Evolutionary conservation across 2,113 vertebrate species (phyloP).

Genomic region (Pomatostomus ruficeps): DNA sequence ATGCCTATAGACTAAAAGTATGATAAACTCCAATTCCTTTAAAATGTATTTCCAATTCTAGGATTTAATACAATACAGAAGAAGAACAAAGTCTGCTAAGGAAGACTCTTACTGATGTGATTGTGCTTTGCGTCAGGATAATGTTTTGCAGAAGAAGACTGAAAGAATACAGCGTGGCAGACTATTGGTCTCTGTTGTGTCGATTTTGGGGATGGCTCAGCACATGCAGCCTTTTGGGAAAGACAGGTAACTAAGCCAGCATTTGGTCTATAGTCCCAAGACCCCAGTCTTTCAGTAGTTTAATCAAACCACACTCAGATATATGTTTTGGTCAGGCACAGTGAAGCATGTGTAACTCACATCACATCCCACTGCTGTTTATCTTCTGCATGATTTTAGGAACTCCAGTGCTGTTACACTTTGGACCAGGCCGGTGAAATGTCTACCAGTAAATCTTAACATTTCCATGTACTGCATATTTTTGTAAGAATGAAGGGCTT

Average conservation of each 20-base stretch:
- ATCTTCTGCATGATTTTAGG: neutral
- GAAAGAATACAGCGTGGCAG: neutral
- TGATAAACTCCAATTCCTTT: neutral
- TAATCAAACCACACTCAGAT: neutral
- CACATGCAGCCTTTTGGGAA: neutral
- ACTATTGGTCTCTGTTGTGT: neutral
- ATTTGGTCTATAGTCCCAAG: neutral
- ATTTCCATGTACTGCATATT: neutral
- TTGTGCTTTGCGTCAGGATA: neutral
- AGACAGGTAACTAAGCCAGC: neutral
- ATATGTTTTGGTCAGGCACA: neutral
- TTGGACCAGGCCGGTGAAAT: neutral
- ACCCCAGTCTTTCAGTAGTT: neutral
- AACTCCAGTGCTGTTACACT: neutral
- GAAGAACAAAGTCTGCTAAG: neutral
- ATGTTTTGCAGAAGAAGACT: neutral
- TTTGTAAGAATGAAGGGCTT: slow-evolving; percentile 24
- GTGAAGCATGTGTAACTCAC: neutral
- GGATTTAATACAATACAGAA: neutral
- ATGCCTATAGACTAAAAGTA: neutral
- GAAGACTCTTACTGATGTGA: neutral
- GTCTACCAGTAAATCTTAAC: slow-evolving; percentile 4
- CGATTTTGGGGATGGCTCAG: neutral
- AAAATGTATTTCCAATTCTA: neutral
- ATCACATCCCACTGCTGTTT: neutral